These are phyloP conservation scores for Polydrusus pterygomalis DNA, from an alignment of 2,888 invertebrate genomes.

Conservation along the genomic window DNA sequence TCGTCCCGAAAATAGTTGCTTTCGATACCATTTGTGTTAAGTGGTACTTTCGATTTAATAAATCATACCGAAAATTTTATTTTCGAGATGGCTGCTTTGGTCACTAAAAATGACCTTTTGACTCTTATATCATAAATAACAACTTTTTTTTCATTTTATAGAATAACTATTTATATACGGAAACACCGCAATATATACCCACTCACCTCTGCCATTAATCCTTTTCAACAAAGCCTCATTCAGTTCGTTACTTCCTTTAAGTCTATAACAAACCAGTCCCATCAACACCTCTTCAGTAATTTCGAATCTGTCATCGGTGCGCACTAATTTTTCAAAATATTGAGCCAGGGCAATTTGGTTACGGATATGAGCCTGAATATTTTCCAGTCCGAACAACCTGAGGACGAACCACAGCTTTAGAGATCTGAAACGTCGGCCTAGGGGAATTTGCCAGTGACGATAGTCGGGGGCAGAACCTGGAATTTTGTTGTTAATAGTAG, in stretches of 20 bases:
- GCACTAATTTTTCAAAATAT: conserved; percentile 88
- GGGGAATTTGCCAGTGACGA: conserved; percentile 97
- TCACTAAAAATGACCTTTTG: no score
- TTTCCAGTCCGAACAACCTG: conserved; percentile 90
- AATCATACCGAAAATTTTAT: no score
- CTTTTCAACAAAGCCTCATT: conserved; percentile 88
- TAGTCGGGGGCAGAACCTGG: conserved; percentile 87
- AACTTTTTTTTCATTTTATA: no score
- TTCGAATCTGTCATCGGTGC: conserved; percentile 89
- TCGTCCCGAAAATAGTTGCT: no score
- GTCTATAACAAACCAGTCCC: conserved; percentile 96
- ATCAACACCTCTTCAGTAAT: conserved; percentile 91
- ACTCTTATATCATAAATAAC: no score
- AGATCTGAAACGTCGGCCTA: conserved; percentile 94
- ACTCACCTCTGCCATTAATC: conserved; percentile 85
- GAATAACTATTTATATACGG: no score
- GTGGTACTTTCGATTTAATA: no score
- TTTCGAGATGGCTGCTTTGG: no score
- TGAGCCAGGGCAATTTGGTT: conserved; percentile 90
- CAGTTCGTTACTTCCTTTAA: conserved; percentile 88
- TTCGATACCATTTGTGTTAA: no score
- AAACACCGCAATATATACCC: no score
- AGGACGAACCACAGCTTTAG: conserved; percentile 97
- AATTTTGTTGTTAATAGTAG: no score
- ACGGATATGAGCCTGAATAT: conserved; percentile 90